These are phyloP conservation scores for Synanthedon tipuliformis DNA, from an alignment of 2,888 invertebrate species.

Conservation along the genomic window DNA sequence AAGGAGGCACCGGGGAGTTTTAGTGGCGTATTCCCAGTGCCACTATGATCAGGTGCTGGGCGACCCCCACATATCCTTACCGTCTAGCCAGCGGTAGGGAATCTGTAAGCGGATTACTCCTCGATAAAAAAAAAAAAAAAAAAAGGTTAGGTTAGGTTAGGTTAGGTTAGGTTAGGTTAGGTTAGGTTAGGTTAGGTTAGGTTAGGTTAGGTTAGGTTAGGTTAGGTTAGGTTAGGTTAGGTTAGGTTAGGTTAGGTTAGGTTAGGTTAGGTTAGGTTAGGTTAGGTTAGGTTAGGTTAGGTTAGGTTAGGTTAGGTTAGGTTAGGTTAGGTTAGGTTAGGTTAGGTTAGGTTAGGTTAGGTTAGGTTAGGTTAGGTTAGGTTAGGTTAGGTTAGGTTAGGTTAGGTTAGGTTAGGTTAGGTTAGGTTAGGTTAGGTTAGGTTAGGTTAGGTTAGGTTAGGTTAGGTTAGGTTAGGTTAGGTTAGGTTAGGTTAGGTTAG, in stretches of 20 bases:
- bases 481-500: conserved; percentile 6
- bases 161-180: conserved; percentile 10
- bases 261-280: conserved; percentile 11
- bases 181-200: conserved; percentile 8
- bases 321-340: conserved; percentile 10
- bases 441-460: conserved; percentile 4
- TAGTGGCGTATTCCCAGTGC: too few species aligned
- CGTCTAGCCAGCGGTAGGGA: too few species aligned
- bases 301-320: conserved; percentile 9
- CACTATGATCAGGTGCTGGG: too few species aligned
- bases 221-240: conserved; percentile 12
- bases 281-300: conserved; percentile 10
- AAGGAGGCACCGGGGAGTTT: too few species aligned
- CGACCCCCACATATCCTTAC: too few species aligned
- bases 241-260: conserved; percentile 13
- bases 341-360: conserved; percentile 9
- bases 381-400: conserved; percentile 4
- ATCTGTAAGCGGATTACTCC: too few species aligned
- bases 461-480: conserved; percentile 1
- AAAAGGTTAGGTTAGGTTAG: not conserved
- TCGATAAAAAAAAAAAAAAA: too few species aligned
- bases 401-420: conserved; percentile 10
- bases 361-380: conserved; percentile 9
- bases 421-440: conserved; percentile 8
- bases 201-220: conserved; percentile 1